Evolutionary conservation across 2,113 vertebrate genomes (phyloP), one percentile per base, ranked within the genome.

Genomic region (Phycodurus eques): DNA sequence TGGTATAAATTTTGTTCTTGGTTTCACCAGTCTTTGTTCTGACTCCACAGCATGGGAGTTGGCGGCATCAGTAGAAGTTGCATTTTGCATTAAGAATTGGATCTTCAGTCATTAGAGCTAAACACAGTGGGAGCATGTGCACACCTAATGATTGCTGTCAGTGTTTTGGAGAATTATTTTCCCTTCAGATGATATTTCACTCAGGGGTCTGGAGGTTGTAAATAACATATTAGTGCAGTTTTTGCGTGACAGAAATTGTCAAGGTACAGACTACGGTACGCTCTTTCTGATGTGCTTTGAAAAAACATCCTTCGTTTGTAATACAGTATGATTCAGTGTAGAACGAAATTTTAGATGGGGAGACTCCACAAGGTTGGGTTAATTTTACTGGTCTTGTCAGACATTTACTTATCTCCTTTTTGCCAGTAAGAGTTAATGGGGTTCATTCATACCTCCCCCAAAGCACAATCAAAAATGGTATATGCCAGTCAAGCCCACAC

Each of bases 41-140:
- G 17, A 60, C 49, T 66, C n/a, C 43, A 1, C 6, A 0, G 59
- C 51, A 46, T 11, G 43, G 74, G 66, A 51, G 4, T 51, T 51
- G 17, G 49, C 8, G 17, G 17, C 61, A 43, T 59, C 54, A 31
- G 53, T 42, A 46, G 71, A 66, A 56, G 15, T 79, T 31, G 72
- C 56, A 69, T 75, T 76, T 80, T 80, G 44, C 20, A 54, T 72
- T 27, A 70, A 67, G 47, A 67, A 83, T 82, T 65, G 60, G 46
- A 42, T 84, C 67, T 57, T 80, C 69, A 77, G 49, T 87, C 73
- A 54, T 69, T 70, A 12, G 76, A 22, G 17, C 57, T 43, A n/a
- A 74, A 73, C 70, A 57, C 33, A 70, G 19, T 60, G 63, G 69
- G 80, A 88, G 81, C 87, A 89, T 87, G 90, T 91, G 89, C 47